phyloP scores from a whole-genome alignment of 2,113 vertebrate genomes.

The Protobothrops mucrosquamatus region DNA sequence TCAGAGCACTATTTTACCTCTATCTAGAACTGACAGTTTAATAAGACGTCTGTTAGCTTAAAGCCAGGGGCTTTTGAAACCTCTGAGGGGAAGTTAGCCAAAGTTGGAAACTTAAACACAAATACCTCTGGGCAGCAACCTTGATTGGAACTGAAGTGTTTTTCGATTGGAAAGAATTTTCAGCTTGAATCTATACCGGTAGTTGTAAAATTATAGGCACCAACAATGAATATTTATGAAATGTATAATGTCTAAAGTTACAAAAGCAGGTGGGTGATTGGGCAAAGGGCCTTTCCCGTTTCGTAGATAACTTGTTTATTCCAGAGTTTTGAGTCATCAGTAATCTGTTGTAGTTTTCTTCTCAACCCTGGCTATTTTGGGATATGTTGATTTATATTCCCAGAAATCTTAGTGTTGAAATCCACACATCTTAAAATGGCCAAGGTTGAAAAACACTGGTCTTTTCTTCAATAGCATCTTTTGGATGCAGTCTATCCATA shows the following conservation, averaged over 20 bases:
- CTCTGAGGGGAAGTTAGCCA: conserved; percentile 54
- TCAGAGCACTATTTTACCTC: conserved; percentile 12
- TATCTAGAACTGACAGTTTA: conserved; percentile 58
- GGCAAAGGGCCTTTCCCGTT: not conserved
- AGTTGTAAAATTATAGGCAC: not conserved
- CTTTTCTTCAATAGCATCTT: not conserved
- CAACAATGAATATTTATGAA: not conserved
- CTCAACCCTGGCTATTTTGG: not conserved
- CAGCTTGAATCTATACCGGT: not conserved
- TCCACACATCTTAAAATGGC: not conserved
- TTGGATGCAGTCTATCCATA: too few species aligned
- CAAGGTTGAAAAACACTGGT: not conserved
- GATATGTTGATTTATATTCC: not conserved
- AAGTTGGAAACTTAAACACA: conserved; percentile 51
- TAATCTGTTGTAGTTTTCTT: not conserved
- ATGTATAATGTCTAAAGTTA: not conserved
- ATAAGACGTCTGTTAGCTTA: conserved; percentile 57
- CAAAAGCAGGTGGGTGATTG: not conserved
- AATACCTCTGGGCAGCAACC: conserved; percentile 47
- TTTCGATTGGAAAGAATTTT: conserved; percentile 18
- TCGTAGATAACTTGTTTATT: not conserved
- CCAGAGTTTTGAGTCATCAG: not conserved
- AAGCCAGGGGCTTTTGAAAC: conserved; percentile 40
- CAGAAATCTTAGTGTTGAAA: not conserved
- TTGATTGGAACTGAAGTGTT: conserved; percentile 45